These are phyloP conservation scores for Ceratothoa steindachneri DNA, from an alignment of 2,888 invertebrate genomes.

Conservation along the genomic window DNA sequence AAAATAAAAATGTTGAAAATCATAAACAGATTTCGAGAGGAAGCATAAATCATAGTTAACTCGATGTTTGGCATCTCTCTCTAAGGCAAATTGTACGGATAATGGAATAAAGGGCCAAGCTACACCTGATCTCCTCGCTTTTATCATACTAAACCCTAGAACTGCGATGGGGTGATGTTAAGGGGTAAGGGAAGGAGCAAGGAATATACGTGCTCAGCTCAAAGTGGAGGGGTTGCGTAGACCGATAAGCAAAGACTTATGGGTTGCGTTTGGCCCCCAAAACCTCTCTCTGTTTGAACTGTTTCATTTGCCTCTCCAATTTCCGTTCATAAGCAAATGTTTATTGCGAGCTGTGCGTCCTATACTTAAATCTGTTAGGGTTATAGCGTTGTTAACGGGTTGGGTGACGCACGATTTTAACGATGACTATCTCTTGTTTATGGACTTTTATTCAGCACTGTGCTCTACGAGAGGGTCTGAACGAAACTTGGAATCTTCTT, in stretches of 20 bases:
- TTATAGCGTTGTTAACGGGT: too few relatives aligned
- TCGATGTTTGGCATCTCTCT: constrained; percentile 3
- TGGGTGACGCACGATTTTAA: too few relatives aligned
- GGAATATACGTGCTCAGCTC: too few relatives aligned
- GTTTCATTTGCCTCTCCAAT: neutral
- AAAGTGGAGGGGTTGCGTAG: too few relatives aligned
- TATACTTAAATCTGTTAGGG: neutral
- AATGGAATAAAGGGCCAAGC: constrained; percentile 8
- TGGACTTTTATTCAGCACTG: too few relatives aligned
- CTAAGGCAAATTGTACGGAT: constrained; percentile 10
- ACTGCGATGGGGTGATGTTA: neutral
- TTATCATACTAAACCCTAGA: constrained; percentile 2
- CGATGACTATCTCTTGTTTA: too few relatives aligned
- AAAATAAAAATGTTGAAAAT: constrained; percentile 8
- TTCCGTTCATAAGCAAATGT: neutral
- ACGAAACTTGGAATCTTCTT: too few relatives aligned
- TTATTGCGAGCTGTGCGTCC: neutral
- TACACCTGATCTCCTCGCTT: constrained; percentile 4
- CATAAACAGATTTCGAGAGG: constrained; percentile 9
- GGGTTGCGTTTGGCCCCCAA: too few relatives aligned
- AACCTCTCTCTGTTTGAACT: too few relatives aligned
- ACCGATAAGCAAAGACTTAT: too few relatives aligned
- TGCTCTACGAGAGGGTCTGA: too few relatives aligned
- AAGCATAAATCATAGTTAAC: constrained; percentile 5
- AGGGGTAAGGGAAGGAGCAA: neutral